Evolutionary conservation across 2,888 invertebrate genomes (phyloP).

Genomic region (Alviniconcha strummeri): DNA sequence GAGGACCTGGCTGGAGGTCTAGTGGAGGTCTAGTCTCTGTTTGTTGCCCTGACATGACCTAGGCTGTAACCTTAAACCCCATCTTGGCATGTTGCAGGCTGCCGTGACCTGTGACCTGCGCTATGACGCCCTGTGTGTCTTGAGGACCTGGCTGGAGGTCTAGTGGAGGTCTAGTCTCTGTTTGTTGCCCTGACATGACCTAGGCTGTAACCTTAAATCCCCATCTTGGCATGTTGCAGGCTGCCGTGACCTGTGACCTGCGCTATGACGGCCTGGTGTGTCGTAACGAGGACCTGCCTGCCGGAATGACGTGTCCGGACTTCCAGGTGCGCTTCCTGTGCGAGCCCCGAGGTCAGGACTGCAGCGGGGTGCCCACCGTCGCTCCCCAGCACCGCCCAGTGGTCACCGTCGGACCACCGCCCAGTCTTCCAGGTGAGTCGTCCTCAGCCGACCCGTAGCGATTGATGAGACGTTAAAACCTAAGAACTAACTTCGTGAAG

Average conservation of each 20-base stretch:
- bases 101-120: conserved; percentile 82
- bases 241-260: conserved; percentile 84
- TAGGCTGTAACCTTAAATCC: too few relatives aligned
- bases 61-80: too few relatives aligned
- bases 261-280: conserved; percentile 58
- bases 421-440: conserved; percentile 1
- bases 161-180: too few relatives aligned
- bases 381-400: conserved; percentile 4
- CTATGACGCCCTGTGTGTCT: conserved; percentile 59
- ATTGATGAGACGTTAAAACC: too few relatives aligned
- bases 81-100: conserved; percentile 74
- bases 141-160: conserved; percentile 46
- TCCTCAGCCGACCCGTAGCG: too few relatives aligned
- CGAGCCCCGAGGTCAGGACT: conserved; percentile 41
- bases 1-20: too few relatives aligned
- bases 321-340: conserved; percentile 47
- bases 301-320: conserved; percentile 43
- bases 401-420: background rate
- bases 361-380: conserved; percentile 22
- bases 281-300: conserved; percentile 49
- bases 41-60: too few relatives aligned
- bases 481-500: too few relatives aligned
- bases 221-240: conserved; percentile 71
- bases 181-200: too few relatives aligned
- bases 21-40: too few relatives aligned